Evolutionary conservation across 2,888 invertebrate species (phyloP), one percentile per base, ranked within the genome.

Genomic region (Tinea pellionella): DNA sequence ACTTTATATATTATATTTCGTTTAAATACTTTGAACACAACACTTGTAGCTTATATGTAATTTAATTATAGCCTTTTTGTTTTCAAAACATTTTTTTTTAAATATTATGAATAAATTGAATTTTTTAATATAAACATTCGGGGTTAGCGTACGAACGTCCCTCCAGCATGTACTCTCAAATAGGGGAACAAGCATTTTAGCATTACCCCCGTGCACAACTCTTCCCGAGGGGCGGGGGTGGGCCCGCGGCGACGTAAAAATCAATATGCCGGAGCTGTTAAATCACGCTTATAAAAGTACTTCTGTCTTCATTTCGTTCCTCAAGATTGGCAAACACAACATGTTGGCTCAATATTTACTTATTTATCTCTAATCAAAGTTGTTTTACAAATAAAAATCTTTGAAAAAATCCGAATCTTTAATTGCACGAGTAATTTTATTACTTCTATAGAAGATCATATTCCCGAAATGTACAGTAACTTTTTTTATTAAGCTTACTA

Each of bases 211-310:
- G 86, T 85, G 87, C 86, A 84, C 85, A 87, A 86, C 87, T 86
- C 87, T 86, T 85, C 87, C 85, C 84, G 84, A 80, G 63, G 77
- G 74, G 76, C 74, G 82, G 78, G 82, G 82, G 79, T 75, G 80
- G 84, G 80, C 85, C 85, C 84, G 84, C 85, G 85, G 85, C 87
- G 87, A 86, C 87, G 88, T 88, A 88, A 88, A 88, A 88, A 88
- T 88, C 88, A 88, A 89, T 88, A 88, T 91, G 91, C 91, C 90
- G 90, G 91, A 91, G 91, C 91, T 91, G 91, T 91, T 91, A 92
- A 92, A 92, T 91, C 92, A 91, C 91, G 91, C 88, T 88, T 88
- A 88, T 88, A 88, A 88, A 87, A 85, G 87, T 87, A 85, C 80
- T 87, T 87, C 88, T 88, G 88, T 88, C 88, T 88, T 88, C 88